Evolutionary conservation across 2,113 vertebrate genomes (phyloP).

Genomic region (Gymnocephalus cernua): DNA sequence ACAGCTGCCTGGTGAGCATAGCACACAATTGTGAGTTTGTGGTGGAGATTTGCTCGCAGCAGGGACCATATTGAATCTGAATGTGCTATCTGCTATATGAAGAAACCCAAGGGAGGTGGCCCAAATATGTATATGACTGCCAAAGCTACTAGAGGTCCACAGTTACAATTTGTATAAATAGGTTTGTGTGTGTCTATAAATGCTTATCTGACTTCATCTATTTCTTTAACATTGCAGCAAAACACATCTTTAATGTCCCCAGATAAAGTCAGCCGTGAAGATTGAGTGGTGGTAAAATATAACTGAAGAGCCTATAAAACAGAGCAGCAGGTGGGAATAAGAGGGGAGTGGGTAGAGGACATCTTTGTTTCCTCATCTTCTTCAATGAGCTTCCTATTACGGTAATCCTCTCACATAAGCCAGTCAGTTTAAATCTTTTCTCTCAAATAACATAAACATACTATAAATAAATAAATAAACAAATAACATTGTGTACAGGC

Average conservation of each 20-base stretch:
- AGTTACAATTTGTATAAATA: slow-evolving; percentile 28
- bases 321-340: slow-evolving; percentile 50
- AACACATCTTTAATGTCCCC: slow-evolving; percentile 23
- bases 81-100: slow-evolving; percentile 40
- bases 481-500: too few species aligned
- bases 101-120: slow-evolving; percentile 44
- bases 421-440: slow-evolving; percentile 25
- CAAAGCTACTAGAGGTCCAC: slow-evolving; percentile 4
- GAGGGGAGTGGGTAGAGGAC: slow-evolving; percentile 19
- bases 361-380: slow-evolving; percentile 48
- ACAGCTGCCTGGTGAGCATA: slow-evolving; percentile 8
- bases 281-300: slow-evolving; percentile 36
- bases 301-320: slow-evolving; percentile 40
- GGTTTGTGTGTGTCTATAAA: not conserved
- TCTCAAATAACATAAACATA: slow-evolving; percentile 29
- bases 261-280: slow-evolving; percentile 35
- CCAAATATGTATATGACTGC: slow-evolving; percentile 33
- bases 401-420: slow-evolving; percentile 27
- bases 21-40: slow-evolving; percentile 19
- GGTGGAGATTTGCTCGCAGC: slow-evolving; percentile 48
- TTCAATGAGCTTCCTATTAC: slow-evolving; percentile 20
- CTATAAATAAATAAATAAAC: too few species aligned
- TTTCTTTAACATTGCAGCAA: slow-evolving; percentile 18
- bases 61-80: slow-evolving; percentile 52
- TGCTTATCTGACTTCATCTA: slow-evolving; percentile 17